Evolutionary conservation across 2,888 invertebrate species (phyloP), one percentile per base, ranked within the genome.

Genomic region (Macaria notata): DNA sequence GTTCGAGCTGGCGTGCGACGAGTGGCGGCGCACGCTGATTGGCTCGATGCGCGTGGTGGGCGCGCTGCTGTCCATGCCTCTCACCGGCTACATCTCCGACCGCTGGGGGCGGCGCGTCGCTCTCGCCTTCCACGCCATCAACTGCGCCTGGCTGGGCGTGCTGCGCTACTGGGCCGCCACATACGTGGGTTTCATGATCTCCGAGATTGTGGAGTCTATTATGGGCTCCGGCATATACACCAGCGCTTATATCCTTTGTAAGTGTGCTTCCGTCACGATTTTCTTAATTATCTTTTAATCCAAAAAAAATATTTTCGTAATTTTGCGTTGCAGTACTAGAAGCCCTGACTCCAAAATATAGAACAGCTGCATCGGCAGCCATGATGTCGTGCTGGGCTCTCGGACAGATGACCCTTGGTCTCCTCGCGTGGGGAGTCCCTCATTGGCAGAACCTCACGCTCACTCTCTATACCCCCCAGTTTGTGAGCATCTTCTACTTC

Each of bases 11-110:
- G 93, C 92, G 0, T 95, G 95, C 65, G 91, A 93, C 44, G 92
- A 88, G 88, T 96, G 95, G 95, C 94, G 94, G 63, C 85, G 96
- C 31, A 92, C 95, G 0, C 72, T 95, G 62, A 94, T 95, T 38
- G 96, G 96, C 0, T 94, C 95, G 3, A 81, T 94, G 5, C 93
- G 95, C 59, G 95, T 94, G 48, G 68, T 94, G 43, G 95, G 95
- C 9, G 94, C 94, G 57, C 92, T 95, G 66, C 75, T 93, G 46
- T 94, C 94, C 1, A 86, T 95, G 59, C 94, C 95, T 3, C 83
- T 95, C 60, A 93, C 94, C 0, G 96, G 96, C 45, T 92, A 92
- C 66, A 76, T 95, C 43, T 95, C 96, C 0, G 96, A 96, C 84
- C 93, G 92, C 90, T 95, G 92, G 84, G 95, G 95, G 3, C 88